Evolutionary conservation across 1,140 invertebrate genomes (phyloP).

Genomic region (Proctacanthus coquilletti): DNA sequence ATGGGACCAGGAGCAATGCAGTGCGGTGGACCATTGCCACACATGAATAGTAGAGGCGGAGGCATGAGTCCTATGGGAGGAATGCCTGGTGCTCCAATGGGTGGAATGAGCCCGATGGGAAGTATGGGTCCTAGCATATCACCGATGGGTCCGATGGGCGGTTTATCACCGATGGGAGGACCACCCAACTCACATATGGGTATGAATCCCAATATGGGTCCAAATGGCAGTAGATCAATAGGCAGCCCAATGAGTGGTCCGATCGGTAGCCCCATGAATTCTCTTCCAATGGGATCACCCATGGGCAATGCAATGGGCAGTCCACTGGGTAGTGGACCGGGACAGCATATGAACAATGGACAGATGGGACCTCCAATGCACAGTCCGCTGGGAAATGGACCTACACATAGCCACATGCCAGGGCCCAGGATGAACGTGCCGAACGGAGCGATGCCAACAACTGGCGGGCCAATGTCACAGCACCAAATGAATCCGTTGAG

Average conservation of each 20-base stretch:
- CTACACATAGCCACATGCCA: conserved; percentile 12
- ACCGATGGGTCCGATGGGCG: conserved; percentile 49
- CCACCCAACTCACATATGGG: conserved; percentile 31
- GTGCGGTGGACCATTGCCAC: conserved; percentile 14
- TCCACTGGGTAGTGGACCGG: conserved; percentile 44
- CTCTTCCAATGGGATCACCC: conserved; percentile 53
- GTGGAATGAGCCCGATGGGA: conserved; percentile 40
- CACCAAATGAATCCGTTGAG: background rate
- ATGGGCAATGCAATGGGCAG: conserved; percentile 56
- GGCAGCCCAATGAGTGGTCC: conserved; percentile 42
- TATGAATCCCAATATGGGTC: conserved; percentile 30
- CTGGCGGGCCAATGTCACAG: background rate
- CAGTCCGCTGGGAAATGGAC: conserved; percentile 28
- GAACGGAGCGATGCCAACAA: conserved; percentile 6
- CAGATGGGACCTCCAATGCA: conserved; percentile 44
- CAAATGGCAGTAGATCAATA: conserved; percentile 40
- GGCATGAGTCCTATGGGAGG: conserved; percentile 27
- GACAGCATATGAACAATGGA: conserved; percentile 43
- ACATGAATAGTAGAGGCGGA: conserved; percentile 24
- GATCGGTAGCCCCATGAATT: conserved; percentile 48
- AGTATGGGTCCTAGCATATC: conserved; percentile 38
- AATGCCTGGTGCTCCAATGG: conserved; percentile 29
- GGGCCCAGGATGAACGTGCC: conserved; percentile 15
- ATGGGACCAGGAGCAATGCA: conserved; percentile 11
- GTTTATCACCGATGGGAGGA: conserved; percentile 44